A percentile compares a stretch with the other conserved stretches of the same genome.
Conservation (phyloP, 2,797 vertebrate species). For the Agapornis canus region DNA sequence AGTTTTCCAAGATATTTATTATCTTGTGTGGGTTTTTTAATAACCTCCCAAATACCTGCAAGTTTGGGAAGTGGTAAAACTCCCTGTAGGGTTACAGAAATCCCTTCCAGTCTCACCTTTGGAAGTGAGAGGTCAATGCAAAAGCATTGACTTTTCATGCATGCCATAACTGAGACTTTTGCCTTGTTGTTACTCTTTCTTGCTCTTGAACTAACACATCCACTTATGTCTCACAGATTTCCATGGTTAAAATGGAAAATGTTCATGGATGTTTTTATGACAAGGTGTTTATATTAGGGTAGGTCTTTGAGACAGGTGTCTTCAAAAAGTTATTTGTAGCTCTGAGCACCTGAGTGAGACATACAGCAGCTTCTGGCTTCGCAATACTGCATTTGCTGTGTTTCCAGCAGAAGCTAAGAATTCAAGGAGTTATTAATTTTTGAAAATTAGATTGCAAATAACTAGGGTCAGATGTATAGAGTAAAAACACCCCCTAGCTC, state of each 20-base stretch:
- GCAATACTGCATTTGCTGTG: rapidly evolving
- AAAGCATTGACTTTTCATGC: constrained; percentile 58
- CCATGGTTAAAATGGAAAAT: not conserved
- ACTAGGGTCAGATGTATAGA: not conserved
- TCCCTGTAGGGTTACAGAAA: constrained; percentile 63
- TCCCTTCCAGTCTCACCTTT: constrained; percentile 75
- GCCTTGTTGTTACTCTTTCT: not conserved
- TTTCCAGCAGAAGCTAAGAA: not conserved
- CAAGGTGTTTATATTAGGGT: not conserved
- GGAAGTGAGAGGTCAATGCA: constrained; percentile 46
- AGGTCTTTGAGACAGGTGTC: not conserved
- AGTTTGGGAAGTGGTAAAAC: constrained; percentile 60
- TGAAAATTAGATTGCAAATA: not conserved
- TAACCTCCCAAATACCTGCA: constrained; percentile 76
- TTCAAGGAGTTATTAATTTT: not conserved
- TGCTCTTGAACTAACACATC: not conserved
- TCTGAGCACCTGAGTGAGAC: not conserved
- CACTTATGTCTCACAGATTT: not conserved
- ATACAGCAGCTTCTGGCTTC: not conserved
- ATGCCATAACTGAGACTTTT: constrained; percentile 5
- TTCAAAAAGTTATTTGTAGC: not conserved
- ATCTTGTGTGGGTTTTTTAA: constrained; percentile 73
- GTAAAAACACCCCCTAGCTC: not conserved
- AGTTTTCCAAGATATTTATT: constrained; percentile 69
- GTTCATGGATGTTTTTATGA: not conserved